phyloP scores from a whole-genome alignment of 2,888 invertebrate genomes.

The Morpho helenor region DNA sequence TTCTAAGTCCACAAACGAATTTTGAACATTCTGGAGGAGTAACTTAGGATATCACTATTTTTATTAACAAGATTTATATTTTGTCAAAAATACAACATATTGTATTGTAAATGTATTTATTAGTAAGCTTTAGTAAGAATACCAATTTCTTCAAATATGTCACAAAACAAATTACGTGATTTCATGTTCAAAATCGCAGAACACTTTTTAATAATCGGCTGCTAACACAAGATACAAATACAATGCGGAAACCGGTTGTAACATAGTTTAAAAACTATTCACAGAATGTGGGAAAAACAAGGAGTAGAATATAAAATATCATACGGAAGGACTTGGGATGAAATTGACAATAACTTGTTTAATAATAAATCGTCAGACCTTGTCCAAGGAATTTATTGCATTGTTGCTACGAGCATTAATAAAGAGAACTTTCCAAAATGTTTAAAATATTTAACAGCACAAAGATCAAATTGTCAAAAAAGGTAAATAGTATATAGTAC shows the following conservation, averaged over 20 bases:
- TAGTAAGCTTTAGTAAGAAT: too few relatives aligned
- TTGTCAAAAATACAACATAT: too few relatives aligned
- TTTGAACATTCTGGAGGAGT: background rate
- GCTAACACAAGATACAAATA: too few relatives aligned
- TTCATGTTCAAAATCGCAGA: too few relatives aligned
- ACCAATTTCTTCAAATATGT: too few relatives aligned
- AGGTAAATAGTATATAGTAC: background rate
- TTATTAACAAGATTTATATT: too few relatives aligned
- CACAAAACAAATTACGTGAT: too few relatives aligned
- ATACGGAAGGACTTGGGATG: slow-evolving; percentile 4
- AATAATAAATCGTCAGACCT: background rate
- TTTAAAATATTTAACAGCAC: background rate
- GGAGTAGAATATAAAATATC: slow-evolving; percentile 9
- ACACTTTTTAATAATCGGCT: too few relatives aligned
- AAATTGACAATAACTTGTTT: background rate
- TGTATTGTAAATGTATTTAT: too few relatives aligned
- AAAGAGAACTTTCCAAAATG: background rate
- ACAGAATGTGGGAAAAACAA: slow-evolving; percentile 14
- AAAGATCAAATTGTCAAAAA: background rate
- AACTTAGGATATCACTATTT: background rate
- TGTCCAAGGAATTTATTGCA: slow-evolving; percentile 10
- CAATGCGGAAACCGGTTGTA: too few relatives aligned
- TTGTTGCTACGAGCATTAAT: background rate
- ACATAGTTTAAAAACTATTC: background rate
- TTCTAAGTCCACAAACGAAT: too few relatives aligned